Evolutionary conservation across 92 coral and sea anemone genomes (phyloP).

Genomic region (Siderastrea siderea): DNA sequence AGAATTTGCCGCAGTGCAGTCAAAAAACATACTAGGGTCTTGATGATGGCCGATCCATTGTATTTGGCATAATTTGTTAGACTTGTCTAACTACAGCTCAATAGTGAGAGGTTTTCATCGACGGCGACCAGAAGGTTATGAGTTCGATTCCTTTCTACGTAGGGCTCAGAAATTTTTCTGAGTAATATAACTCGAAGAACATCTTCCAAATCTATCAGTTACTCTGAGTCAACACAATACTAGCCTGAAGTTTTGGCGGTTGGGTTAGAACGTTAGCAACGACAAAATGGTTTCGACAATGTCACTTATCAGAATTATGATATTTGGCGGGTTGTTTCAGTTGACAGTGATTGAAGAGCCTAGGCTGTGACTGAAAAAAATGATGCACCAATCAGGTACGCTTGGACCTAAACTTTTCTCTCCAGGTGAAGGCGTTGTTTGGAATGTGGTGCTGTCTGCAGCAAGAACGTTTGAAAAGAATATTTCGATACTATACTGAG

Average conservation of each 20-base stretch:
- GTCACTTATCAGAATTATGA: not conserved
- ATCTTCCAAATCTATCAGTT: not conserved
- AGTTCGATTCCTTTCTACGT: not conserved
- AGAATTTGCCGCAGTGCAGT: too few species aligned
- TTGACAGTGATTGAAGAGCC: slow-evolving; percentile 24
- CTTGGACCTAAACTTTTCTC: not conserved
- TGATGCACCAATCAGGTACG: not conserved
- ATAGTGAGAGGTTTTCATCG: not conserved
- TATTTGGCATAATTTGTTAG: slow-evolving; percentile 1
- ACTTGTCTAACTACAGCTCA: not conserved
- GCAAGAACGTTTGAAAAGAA: not conserved
- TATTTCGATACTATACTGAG: too few species aligned
- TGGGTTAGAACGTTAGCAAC: not conserved
- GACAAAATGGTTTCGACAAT: not conserved
- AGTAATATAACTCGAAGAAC: not conserved
- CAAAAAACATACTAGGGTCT: not conserved
- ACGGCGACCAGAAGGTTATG: not conserved
- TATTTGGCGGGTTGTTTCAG: slow-evolving; percentile 1
- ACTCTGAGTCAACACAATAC: slow-evolving; percentile 6
- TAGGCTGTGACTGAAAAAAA: not conserved
- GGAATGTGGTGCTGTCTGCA: not conserved
- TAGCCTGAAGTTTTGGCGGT: not conserved
- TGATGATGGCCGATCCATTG: not conserved
- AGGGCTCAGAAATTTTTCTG: not conserved
- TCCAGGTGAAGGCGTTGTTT: slow-evolving; percentile 16